Evolutionary conservation across 2,797 vertebrate genomes (phyloP), one percentile per base, ranked within the genome.

Genomic region (Lemur catta): DNA sequence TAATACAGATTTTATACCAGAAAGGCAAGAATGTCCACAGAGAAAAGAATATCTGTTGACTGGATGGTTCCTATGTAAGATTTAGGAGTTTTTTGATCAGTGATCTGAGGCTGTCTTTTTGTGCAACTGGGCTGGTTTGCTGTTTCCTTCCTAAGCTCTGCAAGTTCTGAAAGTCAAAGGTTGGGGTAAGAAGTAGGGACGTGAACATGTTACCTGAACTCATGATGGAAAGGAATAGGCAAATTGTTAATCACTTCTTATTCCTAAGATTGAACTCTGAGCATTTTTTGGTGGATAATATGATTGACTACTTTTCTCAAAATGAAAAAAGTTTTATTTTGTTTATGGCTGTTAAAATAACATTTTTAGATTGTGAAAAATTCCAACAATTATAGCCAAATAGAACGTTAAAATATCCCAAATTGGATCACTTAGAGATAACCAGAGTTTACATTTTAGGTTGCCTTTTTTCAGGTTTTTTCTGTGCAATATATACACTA

Each of bases 241-340:
- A 94, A 87, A 55, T 43, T 30, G n/a, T 52, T 74, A 67, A 57
- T 65, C 8, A 61, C 15, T 63, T 94, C 41, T 88, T 81, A 78
- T 46, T 76, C 30, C 12, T 88, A 78, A 63, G 35, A 22, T 69
- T 81, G 28, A 61, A 15, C 24, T 69, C 38, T 79, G 52, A 82
- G 28, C 26, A 50, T 43, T 12, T 55, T 91, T 84, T 69, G 52
- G 22, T 74, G 67, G 12, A 50, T 17, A 72, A 67, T 67, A 5
- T 72, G 17, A 38, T 76, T 95, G 71, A 24, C 18, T 88, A 24
- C 9, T 89, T 93, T 95, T 89, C 67, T 81, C 13, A 87, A 91
- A 94, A 69, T 20, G 12, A 74, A 80, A 84, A 84, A 91, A 11
- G 3, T 79, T 81, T 85, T 52, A 81, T 82, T 93, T 80, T 84